Evolutionary conservation across 2,797 vertebrate genomes (phyloP), one percentile per base, ranked within the genome.

Genomic region (Siniperca undulata): DNA sequence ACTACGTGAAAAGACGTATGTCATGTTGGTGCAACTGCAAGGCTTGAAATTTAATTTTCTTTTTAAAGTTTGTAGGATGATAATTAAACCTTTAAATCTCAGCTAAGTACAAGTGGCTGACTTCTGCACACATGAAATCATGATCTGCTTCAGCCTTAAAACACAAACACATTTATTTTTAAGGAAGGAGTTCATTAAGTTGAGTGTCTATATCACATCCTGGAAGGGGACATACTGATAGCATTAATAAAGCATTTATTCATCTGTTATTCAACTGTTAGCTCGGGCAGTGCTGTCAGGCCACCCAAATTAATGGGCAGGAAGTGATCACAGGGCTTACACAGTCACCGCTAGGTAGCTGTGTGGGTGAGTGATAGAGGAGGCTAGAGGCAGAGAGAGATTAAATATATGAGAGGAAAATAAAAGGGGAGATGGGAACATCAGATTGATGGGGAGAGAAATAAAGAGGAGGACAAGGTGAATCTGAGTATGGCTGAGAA

Each of bases 201-300:
- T 77, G 50, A 88, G 72, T 81, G 89, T 82, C 90, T 93, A 74
- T 80, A 91, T 84, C 53, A 84, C 56, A 85, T 88, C 86, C 77
- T 74, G 82, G 68, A 75, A 88, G 62, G 68, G 70, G 80, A 86
- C 84, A 86, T 66, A 48, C 84, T 88, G 85, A 90, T 86, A 87
- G 87, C 87, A 95, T 94, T 90, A 93, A 94, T 95, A 94, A 94
- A 90, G 85, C 85, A 93, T 93, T 89, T 83, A 85, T 77, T 85
- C 85, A 93, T 95, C 89, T 92, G 93, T 92, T 94, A 95, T 93
- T 93, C 87, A 87, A 81, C 81, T 62, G 87, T 92, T 87, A 90
- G 85, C 86, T 89, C 74, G 56, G 90, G 86, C 93, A 91, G 71
- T 55, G 71, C 90, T 92, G 91, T 93, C 90, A 90, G 81, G 65